Evolutionary conservation across 1,140 invertebrate species (phyloP).

Genomic region (Nephila pilipes): DNA sequence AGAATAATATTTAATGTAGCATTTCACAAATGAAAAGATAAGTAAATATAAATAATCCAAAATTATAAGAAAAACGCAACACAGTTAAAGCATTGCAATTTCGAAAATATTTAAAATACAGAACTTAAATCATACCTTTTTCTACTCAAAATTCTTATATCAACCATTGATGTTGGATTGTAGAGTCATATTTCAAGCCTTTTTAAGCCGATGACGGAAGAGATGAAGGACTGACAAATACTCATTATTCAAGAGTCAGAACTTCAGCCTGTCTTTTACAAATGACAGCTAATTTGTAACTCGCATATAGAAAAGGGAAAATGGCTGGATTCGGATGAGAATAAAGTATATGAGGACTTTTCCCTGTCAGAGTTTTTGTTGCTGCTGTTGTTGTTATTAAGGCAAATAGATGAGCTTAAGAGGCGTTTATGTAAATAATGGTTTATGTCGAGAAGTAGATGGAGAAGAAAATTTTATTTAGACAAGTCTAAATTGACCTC

Average conservation of each 20-base stretch:
- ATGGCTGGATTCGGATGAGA: not conserved
- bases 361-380: too few relatives aligned
- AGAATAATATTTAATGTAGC: too few relatives aligned
- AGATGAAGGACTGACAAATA: not conserved
- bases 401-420: not conserved
- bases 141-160: not conserved
- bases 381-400: not conserved
- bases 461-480: not conserved
- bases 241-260: conserved; percentile 40
- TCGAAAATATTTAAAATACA: too few relatives aligned
- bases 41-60: too few relatives aligned
- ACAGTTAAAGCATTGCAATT: too few relatives aligned
- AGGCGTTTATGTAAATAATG: conserved; percentile 5
- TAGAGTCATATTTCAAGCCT: conserved; percentile 7
- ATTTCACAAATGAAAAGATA: too few relatives aligned
- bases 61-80: too few relatives aligned
- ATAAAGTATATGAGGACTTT: not conserved
- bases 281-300: conserved; percentile 52
- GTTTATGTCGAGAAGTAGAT: not conserved
- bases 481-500: too few relatives aligned
- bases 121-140: too few relatives aligned
- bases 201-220: conserved; percentile 11
- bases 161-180: not conserved
- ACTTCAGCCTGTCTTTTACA: conserved; percentile 38
- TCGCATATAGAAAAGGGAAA: not conserved